phyloP scores from a whole-genome alignment of 1,140 invertebrate species.

The Pseudomyrmex cubaensis region DNA sequence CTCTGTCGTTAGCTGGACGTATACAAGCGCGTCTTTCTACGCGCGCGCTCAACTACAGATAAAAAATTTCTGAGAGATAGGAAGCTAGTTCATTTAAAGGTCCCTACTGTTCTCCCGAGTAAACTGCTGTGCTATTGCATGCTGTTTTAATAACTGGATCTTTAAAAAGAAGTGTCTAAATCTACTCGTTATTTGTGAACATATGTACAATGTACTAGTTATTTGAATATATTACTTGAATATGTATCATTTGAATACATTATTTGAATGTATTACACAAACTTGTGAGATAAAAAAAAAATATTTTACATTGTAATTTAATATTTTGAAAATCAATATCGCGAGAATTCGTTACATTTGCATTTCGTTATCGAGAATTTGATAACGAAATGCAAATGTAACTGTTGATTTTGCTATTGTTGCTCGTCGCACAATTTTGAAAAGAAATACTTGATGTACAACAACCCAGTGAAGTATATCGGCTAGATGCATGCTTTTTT shows the following conservation, averaged over 20 bases:
- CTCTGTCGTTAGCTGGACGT: not conserved
- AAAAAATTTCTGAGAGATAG: not conserved
- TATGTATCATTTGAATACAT: too few species aligned
- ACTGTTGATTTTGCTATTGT: not conserved
- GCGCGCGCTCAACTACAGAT: not conserved
- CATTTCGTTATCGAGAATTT: constrained; percentile 14
- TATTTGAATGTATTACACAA: too few species aligned
- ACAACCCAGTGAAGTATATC: constrained; percentile 78
- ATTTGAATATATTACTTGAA: too few species aligned
- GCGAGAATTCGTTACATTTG: not conserved
- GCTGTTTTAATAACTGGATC: not conserved
- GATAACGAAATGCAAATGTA: too few species aligned
- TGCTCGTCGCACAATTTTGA: not conserved
- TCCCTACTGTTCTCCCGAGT: constrained; percentile 2
- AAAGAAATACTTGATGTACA: constrained; percentile 26
- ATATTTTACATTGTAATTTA: too few species aligned
- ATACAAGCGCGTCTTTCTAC: constrained; percentile 22
- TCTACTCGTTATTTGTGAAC: not conserved
- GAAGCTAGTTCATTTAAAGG: constrained; percentile 5
- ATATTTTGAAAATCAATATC: too few species aligned
- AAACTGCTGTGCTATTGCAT: not conserved
- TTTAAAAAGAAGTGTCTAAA: constrained; percentile 2
- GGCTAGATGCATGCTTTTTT: constrained; percentile 77
- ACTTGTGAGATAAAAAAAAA: too few species aligned
- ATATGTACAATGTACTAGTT: too few species aligned